These are phyloP conservation scores for Arge pagana DNA, from an alignment of 2,888 invertebrate genomes.

Conservation along the genomic window DNA sequence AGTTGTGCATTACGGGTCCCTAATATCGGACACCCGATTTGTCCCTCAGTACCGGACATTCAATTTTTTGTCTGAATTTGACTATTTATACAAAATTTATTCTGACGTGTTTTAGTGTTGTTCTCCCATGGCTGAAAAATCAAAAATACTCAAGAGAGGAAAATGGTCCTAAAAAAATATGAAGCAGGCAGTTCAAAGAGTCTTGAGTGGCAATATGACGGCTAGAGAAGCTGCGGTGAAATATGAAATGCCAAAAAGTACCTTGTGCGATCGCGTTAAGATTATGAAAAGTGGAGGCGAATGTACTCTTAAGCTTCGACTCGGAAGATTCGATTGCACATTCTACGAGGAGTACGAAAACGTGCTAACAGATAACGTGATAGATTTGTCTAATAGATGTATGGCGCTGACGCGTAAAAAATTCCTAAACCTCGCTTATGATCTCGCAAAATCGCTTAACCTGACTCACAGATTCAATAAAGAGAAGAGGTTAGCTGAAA, in stretches of 20 bases:
- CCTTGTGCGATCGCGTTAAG: slow-evolving; percentile 12
- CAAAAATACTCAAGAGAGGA: slow-evolving; percentile 20
- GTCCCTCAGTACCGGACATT: slow-evolving; percentile 8
- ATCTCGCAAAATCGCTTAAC: slow-evolving; percentile 21
- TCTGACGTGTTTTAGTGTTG: slow-evolving; percentile 8
- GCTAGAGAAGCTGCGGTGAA: slow-evolving; percentile 12
- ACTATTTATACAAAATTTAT: slow-evolving; percentile 4
- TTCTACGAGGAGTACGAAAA: slow-evolving; percentile 19
- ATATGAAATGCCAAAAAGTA: slow-evolving; percentile 11
- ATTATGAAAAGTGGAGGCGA: slow-evolving; percentile 14
- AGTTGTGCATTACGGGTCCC: too few relatives aligned
- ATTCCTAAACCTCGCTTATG: slow-evolving; percentile 23
- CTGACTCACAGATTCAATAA: slow-evolving; percentile 14
- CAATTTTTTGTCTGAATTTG: slow-evolving; percentile 3
- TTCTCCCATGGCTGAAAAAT: slow-evolving; percentile 6
- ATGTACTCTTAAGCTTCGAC: slow-evolving; percentile 14
- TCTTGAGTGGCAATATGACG: slow-evolving; percentile 13
- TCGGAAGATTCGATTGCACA: slow-evolving; percentile 12
- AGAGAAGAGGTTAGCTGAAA: slow-evolving; percentile 10
- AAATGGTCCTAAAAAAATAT: slow-evolving; percentile 23
- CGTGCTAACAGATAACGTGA: slow-evolving; percentile 9
- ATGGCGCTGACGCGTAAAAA: slow-evolving; percentile 25
- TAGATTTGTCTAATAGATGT: slow-evolving; percentile 16
- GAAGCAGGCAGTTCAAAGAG: slow-evolving; percentile 10
- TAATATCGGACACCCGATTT: background rate